Percentiles rank a stretch among this genome's conserved stretches.
Conservation (phyloP, 2,113 vertebrate species). For the Spheniscus mendiculus region DNA sequence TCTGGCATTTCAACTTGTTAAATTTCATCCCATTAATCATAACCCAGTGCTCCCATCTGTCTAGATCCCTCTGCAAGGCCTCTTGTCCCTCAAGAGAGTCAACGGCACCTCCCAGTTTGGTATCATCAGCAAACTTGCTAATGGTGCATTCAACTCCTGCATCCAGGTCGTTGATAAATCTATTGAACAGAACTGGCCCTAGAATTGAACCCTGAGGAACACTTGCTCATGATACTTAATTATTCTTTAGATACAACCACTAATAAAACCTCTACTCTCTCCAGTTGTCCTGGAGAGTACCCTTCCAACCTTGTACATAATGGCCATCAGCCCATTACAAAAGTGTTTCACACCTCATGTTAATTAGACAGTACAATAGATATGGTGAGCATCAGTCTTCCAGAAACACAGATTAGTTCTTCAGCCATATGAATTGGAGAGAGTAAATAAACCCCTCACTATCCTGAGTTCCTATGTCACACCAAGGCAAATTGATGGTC, state of each 20-base stretch:
- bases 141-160: not conserved
- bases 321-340: not conserved
- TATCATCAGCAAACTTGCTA: not conserved
- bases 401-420: not conserved
- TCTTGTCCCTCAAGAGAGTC: not conserved
- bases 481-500: not conserved
- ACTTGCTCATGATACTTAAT: not conserved
- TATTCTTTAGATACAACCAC: not conserved
- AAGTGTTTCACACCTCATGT: not conserved
- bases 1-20: not conserved
- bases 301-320: not conserved
- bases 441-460: not conserved
- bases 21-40: not conserved
- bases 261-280: not conserved
- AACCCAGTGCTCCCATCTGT: not conserved
- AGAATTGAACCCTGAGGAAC: not conserved
- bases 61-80: not conserved
- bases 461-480: not conserved
- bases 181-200: not conserved
- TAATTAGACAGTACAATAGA: not conserved
- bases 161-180: not conserved
- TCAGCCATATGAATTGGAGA: not conserved
- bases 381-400: not conserved
- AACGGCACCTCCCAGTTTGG: not conserved
- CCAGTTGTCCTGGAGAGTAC: not conserved